phyloP scores from a whole-genome alignment of 2,888 invertebrate species.

The Pollenia labialis region DNA sequence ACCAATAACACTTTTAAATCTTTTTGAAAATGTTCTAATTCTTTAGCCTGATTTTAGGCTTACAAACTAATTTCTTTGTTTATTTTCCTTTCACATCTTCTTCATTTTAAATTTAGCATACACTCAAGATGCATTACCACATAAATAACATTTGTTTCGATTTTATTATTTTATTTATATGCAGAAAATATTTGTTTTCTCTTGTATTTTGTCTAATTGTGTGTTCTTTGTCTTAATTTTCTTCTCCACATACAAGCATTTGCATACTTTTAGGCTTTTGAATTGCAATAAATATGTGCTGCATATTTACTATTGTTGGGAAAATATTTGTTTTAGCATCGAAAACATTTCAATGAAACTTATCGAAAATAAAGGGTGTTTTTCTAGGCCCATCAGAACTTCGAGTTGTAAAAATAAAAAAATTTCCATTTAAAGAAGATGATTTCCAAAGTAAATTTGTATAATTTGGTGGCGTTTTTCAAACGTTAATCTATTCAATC shows the following conservation, averaged over 20 bases:
- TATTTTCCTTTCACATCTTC: not conserved
- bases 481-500: too few relatives aligned
- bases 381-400: too few relatives aligned
- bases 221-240: conserved; percentile 3
- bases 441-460: too few relatives aligned
- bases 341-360: not conserved
- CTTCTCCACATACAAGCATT: not conserved
- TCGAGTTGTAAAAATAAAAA: too few relatives aligned
- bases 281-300: not conserved
- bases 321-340: not conserved
- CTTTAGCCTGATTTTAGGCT: not conserved
- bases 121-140: too few relatives aligned
- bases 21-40: not conserved
- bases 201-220: not conserved
- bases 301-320: conserved; percentile 2
- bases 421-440: too few relatives aligned
- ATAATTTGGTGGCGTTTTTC: too few relatives aligned
- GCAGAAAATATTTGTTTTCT: not conserved
- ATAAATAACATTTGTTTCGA: not conserved
- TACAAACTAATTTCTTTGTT: not conserved
- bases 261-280: not conserved
- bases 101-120: too few relatives aligned
- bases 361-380: not conserved
- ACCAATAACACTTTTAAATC: not conserved
- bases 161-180: conserved; percentile 3